Percentiles rank a stretch among this genome's conserved stretches.
phyloP scores from a whole-genome alignment of 2,113 vertebrate species.

The Lanius ludovicianus region DNA sequence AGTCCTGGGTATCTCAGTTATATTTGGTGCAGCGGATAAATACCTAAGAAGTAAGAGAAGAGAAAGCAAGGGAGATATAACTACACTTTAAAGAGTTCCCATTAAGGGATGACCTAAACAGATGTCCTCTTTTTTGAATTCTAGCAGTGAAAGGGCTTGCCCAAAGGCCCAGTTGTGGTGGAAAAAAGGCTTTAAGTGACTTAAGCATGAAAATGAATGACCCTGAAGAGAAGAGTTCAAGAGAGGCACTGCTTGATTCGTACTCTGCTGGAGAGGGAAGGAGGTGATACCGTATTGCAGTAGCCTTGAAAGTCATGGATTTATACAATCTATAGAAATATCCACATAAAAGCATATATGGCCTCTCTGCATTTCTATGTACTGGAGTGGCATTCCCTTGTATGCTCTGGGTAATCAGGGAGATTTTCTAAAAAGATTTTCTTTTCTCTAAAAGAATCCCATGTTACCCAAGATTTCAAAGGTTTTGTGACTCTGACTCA shows the following conservation, averaged over 20 bases:
- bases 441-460: neutral
- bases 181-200: neutral
- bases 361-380: neutral
- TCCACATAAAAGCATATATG: neutral
- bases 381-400: neutral
- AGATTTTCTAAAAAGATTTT: neutral
- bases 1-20: neutral
- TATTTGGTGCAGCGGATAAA: neutral
- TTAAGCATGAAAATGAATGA: neutral
- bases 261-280: neutral
- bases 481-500: neutral
- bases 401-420: neutral
- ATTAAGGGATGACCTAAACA: neutral
- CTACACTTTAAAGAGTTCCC: neutral
- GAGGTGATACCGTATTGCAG: neutral
- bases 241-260: neutral
- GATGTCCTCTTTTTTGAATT: neutral
- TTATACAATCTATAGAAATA: neutral
- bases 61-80: neutral
- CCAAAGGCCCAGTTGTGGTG: neutral
- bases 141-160: neutral
- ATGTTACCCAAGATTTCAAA: neutral
- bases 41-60: neutral
- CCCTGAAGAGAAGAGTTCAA: neutral
- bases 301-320: neutral